Evolutionary conservation across 2,797 vertebrate species (phyloP), one percentile per base, ranked within the genome.

Genomic region (Chromobotia macracanthus): DNA sequence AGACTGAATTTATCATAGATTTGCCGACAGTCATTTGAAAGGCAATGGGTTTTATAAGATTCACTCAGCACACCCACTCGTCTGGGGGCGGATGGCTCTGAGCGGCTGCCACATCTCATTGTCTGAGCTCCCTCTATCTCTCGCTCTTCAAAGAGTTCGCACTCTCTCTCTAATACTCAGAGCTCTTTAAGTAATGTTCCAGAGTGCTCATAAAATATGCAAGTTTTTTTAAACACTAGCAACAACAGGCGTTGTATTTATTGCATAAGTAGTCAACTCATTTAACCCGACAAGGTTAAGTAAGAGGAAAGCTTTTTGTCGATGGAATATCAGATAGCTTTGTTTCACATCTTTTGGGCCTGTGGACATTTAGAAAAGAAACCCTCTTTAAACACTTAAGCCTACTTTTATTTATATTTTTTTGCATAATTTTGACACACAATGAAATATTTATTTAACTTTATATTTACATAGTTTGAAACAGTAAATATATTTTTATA

Each of bases 1-100:
- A 87, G 86, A 90, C 87, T 88, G 86, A 88, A 88, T 92, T 92
- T 75, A 89, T 89, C 76, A 86, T 85, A 90, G 87, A 88, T 88
- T 84, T 90, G 82, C 86, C 89, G 89, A 89, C 87, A 84, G 87
- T 88, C 87, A 81, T 84, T 87, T 89, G 85, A 86, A 91, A 89
- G 81, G 87, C 84, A 86, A 86, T 84, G 81, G 88, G 84, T 85
- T 92, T 91, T 91, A 89, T 92, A 90, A n/a, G n/a, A 88, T 89
- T 89, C 79, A 90, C 89, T 92, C 87, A 86, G 88, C 86, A 92
- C 92, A 86, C 92, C 92, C 92, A 93, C 92, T 89, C 92, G 86
- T 91, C 89, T 71, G 92, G 87, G 90, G 93, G 93, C 77, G 92
- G 92, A 89, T 89, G 88, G 90, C 90, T 90, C 86, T 80, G 91